A percentile compares a stretch with the other conserved stretches of the same genome.
Evolutionary conservation across 2,888 invertebrate species (phyloP).

Genomic region (Teleiodes luculella): DNA sequence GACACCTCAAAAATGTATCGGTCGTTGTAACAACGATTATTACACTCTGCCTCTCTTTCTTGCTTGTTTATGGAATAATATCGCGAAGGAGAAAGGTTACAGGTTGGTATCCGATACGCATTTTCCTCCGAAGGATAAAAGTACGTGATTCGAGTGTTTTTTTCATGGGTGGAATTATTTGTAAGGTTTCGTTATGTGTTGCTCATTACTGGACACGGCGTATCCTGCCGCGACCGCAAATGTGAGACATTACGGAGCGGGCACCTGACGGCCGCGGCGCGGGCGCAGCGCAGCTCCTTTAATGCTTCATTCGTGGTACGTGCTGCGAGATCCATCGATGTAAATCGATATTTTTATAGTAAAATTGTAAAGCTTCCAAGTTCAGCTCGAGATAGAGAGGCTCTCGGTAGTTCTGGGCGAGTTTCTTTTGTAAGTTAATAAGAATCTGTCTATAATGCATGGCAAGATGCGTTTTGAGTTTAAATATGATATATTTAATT

Average conservation of each 20-base stretch:
- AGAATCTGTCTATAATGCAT: too few species aligned
- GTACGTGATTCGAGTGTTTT: constrained; percentile 76
- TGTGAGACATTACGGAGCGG: constrained; percentile 63
- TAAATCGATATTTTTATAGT: constrained; percentile 1
- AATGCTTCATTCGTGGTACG: constrained; percentile 61
- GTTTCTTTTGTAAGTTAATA: too few species aligned
- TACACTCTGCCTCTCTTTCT: constrained; percentile 51
- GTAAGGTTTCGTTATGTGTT: constrained; percentile 77
- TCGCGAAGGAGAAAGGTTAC: constrained; percentile 39
- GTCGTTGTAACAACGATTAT: constrained; percentile 50
- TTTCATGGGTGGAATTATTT: constrained; percentile 77
- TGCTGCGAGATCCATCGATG: constrained; percentile 27
- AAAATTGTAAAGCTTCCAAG: constrained; percentile 3
- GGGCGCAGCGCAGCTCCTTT: constrained; percentile 56
- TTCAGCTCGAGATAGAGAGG: not conserved
- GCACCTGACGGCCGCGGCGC: constrained; percentile 37
- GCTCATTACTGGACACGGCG: constrained; percentile 76
- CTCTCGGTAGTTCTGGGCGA: not conserved
- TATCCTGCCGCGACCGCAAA: constrained; percentile 76
- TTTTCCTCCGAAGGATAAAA: constrained; percentile 75
- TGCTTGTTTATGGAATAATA: constrained; percentile 17
- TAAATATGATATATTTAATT: too few species aligned
- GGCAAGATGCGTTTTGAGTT: too few species aligned
- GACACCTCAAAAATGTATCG: constrained; percentile 69
- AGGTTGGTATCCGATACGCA: constrained; percentile 66